phyloP scores from a whole-genome alignment of 2,113 vertebrate species.

The Abramis brama region DNA sequence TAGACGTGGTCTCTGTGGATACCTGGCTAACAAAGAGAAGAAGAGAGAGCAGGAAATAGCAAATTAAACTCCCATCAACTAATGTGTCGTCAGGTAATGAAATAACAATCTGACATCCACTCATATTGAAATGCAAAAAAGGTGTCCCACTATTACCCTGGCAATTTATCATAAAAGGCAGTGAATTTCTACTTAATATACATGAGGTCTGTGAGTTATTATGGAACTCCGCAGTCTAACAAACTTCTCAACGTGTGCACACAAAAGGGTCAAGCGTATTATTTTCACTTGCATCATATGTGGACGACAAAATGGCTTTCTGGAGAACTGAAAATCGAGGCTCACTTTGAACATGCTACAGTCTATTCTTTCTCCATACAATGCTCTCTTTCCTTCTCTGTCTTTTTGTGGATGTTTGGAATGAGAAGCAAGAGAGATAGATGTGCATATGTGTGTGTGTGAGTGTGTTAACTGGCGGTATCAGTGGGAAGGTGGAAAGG shows the following conservation, averaged over 20 bases:
- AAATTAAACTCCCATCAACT: conserved; percentile 93
- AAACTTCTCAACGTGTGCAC: conserved; percentile 86
- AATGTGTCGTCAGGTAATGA: conserved; percentile 90
- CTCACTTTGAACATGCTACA: conserved; percentile 59
- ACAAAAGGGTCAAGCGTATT: conserved; percentile 86
- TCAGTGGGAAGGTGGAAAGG: conserved; percentile 68
- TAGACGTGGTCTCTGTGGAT: conserved; percentile 77
- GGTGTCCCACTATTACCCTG: conserved; percentile 86
- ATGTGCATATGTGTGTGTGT: neutral
- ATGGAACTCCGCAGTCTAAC: conserved; percentile 84
- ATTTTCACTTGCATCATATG: conserved; percentile 73
- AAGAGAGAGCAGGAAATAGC: conserved; percentile 34
- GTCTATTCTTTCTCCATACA: conserved; percentile 52
- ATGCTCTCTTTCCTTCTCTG: conserved; percentile 47
- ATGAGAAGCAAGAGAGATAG: conserved; percentile 52
- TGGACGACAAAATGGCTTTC: conserved; percentile 63
- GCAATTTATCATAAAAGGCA: conserved; percentile 94
- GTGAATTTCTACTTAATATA: conserved; percentile 90
- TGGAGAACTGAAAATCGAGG: conserved; percentile 56
- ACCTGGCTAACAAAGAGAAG: conserved; percentile 54
- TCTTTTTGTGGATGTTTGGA: conserved; percentile 56
- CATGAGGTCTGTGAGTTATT: conserved; percentile 93
- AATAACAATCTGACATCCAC: conserved; percentile 94
- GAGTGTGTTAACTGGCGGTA: conserved; percentile 61
- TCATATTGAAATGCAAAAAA: conserved; percentile 95